Evolutionary conservation across 2,797 vertebrate genomes (phyloP), one percentile per base, ranked within the genome.

Genomic region (Lutjanus campechanus): DNA sequence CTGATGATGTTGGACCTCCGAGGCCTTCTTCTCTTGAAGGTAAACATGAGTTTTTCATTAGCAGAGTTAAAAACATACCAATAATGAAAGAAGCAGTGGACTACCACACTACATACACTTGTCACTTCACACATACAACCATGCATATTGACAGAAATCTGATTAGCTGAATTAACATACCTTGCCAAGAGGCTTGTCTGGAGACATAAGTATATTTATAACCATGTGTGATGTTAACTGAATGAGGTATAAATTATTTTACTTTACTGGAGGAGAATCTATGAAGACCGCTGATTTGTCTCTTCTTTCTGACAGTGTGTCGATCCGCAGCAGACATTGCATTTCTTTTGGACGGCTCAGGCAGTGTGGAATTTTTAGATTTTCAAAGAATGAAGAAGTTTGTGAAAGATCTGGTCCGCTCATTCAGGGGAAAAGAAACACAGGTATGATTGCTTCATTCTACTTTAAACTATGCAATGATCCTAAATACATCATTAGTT

Each of bases 311-410:
- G 2, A 63, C 83, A 96, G 95, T 83, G 1, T 96, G 95, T 71
- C 85, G 0, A 15, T 16, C 2, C 7, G 8, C 69, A 72, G 86
- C 92, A 64, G 95, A 95, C 58, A 93, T 96, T 9, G 93, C 91
- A 0, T 95, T 95, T 82, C 81, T 96, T 7, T 46, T 96, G 77
- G 95, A 96, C 43, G 95, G 95, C 7, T 96, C 95, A 44, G 93
- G 94, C 16, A 96, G 95, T 41, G 88, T 94, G 1, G 0, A 0
- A 0, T 0, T 0, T 0, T 0, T 0, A 0, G 64, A 95, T 7
- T 96, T 95, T 79, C 0, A 0, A 0, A 80, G 0, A 59, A 95
- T 95, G 95, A 95, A 94, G 81, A 0, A 0, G 0, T 95, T 96
- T 87, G 92, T 96, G n/a, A 83, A 13, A 83, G 10, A 36, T 0